These are phyloP conservation scores for Drosophila aldrichi DNA, from an alignment of 2,888 invertebrate genomes.

Conservation along the genomic window DNA sequence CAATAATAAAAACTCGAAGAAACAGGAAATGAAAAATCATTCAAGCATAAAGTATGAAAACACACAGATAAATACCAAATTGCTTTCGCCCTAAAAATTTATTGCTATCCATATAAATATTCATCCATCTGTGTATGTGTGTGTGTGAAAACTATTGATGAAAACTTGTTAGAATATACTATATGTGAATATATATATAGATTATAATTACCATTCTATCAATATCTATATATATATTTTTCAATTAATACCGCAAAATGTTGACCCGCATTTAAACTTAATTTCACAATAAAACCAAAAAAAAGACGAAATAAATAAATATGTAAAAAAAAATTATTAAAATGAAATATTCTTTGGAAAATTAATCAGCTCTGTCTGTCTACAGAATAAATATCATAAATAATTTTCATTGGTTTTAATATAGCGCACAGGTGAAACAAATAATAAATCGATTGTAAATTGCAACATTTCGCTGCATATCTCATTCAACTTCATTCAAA, in stretches of 20 bases:
- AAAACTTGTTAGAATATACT: conserved; percentile 5
- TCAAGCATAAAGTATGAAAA: conserved; percentile 77
- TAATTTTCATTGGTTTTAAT: conserved; percentile 22
- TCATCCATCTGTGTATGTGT: conserved; percentile 4
- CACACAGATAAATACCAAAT: conserved; percentile 73
- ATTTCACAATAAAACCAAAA: conserved; percentile 24
- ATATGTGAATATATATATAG: not conserved
- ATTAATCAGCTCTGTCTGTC: conserved; percentile 45
- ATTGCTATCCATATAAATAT: conserved; percentile 14
- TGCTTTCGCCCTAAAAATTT: conserved; percentile 56
- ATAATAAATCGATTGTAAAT: conserved; percentile 21
- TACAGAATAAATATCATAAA: conserved; percentile 43
- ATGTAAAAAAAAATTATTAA: not conserved
- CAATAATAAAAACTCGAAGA: conserved; percentile 60
- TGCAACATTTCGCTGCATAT: not conserved
- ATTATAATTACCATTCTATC: not conserved
- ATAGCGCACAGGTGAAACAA: conserved; percentile 1
- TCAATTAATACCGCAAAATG: conserved; percentile 11
- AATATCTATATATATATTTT: not conserved
- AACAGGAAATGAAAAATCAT: conserved; percentile 74
- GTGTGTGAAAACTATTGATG: conserved; percentile 1
- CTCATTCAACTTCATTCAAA: not conserved
- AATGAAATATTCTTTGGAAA: conserved; percentile 22
- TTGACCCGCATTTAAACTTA: conserved; percentile 29
- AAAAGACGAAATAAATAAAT: not conserved